Evolutionary conservation across 1,140 invertebrate species (phyloP), one percentile per base, ranked within the genome.

Genomic region (Metopolophium dirhodum): DNA sequence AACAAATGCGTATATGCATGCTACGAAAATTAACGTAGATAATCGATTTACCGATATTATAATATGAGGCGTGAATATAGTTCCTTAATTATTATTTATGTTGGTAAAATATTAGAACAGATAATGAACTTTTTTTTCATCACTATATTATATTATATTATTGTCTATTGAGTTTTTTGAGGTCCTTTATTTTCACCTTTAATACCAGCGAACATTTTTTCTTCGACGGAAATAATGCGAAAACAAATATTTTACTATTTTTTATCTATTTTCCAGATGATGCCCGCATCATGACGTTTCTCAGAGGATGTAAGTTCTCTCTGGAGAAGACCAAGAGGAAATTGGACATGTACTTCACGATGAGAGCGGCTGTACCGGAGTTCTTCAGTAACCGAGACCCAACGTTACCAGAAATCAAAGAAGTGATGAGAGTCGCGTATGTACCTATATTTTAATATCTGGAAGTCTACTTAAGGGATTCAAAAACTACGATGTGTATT

Each of bases 281-380:
- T 94, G 95, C 96, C 93, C 96, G 97, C 95, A 95, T 98, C 35
- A 96, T 97, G 95, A 97, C 97, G 0, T 98, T 98, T 95, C 95
- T 98, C 47, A 96, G 97, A 54, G 97, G 97, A 20, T 97, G 97
- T 95, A 98, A 98, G 95, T 98, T 97, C 94, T 98, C 97, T 37
- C 94, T 98, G 94, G 97, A 98, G 94, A 97, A 97, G 95, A 97
- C 97, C 37, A 98, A 98, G 95, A 96, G 96, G 94, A 98, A 98
- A 95, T 94, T 98, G 86, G 98, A 98, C 95, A 97, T 97, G 95
- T 97, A 97, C 95, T 97, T 97, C 95, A 97, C 98, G 30, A 98
- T 98, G 97, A 96, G 97, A 49, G 96, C 97, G 20, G 97, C 97
- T 1, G 96, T 97, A 37, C 98, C 98, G 0, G 98, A 98, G 95